Conservation (phyloP, 2,888 invertebrate genomes). For the Zhuqinia jingwanae region DNA sequence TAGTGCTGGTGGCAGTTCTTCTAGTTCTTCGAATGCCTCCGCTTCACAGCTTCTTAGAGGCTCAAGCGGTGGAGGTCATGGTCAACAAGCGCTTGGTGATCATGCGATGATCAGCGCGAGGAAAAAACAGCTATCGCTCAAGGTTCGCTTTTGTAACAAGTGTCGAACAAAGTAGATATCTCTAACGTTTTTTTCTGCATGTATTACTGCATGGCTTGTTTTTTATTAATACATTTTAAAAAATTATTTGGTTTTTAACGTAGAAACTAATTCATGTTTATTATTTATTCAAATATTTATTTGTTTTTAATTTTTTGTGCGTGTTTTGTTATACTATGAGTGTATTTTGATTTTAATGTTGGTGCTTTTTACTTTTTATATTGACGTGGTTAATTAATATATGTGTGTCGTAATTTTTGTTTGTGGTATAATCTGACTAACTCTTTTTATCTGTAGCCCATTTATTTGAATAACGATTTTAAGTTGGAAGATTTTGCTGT, state of each 20-base stretch:
- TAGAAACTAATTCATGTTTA: not conserved
- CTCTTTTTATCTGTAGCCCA: slow-evolving; percentile 1
- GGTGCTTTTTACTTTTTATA: not conserved
- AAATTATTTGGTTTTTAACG: not conserved
- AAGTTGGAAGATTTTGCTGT: slow-evolving; percentile 2
- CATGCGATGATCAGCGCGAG: slow-evolving; percentile 69
- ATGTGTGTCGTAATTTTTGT: no score
- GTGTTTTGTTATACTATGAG: no score
- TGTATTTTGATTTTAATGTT: not conserved
- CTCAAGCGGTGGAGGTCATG: slow-evolving; percentile 53
- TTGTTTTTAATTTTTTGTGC: no score
- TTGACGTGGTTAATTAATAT: no score
- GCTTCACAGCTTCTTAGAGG: slow-evolving; percentile 32
- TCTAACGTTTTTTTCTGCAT: slow-evolving; percentile 24
- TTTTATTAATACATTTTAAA: not conserved
- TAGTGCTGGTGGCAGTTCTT: slow-evolving; percentile 37
- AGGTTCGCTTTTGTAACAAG: slow-evolving; percentile 76
- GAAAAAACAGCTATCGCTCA: slow-evolving; percentile 78
- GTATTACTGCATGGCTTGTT: slow-evolving; percentile 12
- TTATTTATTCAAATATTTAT: not conserved
- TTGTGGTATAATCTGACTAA: not conserved
- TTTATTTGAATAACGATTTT: slow-evolving; percentile 31
- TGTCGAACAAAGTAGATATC: slow-evolving; percentile 9
- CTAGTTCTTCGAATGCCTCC: slow-evolving; percentile 60
- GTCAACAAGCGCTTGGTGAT: slow-evolving; percentile 19